Evolutionary conservation across 2,113 vertebrate species (phyloP).

Genomic region (Gymnocephalus cernua): DNA sequence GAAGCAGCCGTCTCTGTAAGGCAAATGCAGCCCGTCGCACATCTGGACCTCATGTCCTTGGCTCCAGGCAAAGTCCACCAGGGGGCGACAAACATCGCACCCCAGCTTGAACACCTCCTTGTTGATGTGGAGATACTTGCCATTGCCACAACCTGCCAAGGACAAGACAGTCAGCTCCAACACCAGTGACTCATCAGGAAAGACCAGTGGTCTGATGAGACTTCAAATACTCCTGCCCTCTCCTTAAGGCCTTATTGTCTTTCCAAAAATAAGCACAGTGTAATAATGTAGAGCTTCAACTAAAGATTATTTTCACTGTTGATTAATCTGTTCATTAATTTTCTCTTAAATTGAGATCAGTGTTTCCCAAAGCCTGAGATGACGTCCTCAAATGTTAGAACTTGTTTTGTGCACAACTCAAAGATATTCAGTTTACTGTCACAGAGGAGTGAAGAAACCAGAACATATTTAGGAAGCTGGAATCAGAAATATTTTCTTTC

Average conservation of each 20-base stretch:
- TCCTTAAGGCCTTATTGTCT: background rate
- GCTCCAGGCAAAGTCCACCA: slow-evolving; percentile 84
- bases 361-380: too few relatives aligned
- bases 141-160: slow-evolving; percentile 84
- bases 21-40: slow-evolving; percentile 80
- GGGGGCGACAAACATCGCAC: slow-evolving; percentile 82
- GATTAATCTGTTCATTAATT: too few relatives aligned
- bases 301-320: too few relatives aligned
- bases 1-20: slow-evolving; percentile 81
- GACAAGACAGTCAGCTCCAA: slow-evolving; percentile 10
- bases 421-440: too few relatives aligned
- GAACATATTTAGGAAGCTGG: too few relatives aligned
- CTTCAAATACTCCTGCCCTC: background rate
- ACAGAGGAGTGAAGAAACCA: too few relatives aligned
- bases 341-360: too few relatives aligned
- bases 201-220: background rate
- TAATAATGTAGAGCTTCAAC: too few relatives aligned
- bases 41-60: slow-evolving; percentile 82
- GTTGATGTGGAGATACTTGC: slow-evolving; percentile 88
- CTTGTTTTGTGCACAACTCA: too few relatives aligned
- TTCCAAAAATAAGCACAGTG: background rate
- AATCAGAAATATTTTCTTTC: too few relatives aligned
- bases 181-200: background rate
- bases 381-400: too few relatives aligned
- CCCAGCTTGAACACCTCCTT: slow-evolving; percentile 84